A percentile compares a stretch with the other conserved stretches of the same genome.
Evolutionary conservation across 2,797 vertebrate species (phyloP).

Genomic region (Threskiornis aethiopicus): DNA sequence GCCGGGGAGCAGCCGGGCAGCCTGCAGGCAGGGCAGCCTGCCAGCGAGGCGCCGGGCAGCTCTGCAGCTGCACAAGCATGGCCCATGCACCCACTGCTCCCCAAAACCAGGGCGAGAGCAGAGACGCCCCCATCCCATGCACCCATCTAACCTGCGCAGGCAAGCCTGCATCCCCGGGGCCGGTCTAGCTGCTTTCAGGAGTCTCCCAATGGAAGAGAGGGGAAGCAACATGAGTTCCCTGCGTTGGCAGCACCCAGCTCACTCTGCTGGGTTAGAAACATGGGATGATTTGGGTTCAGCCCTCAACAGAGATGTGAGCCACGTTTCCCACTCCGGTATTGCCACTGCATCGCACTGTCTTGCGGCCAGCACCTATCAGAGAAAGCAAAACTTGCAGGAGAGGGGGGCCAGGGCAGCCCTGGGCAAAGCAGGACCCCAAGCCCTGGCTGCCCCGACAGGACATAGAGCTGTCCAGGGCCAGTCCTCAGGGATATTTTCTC

Average conservation of each 20-base stretch:
- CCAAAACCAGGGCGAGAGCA: background rate
- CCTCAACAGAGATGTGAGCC: rapidly evolving
- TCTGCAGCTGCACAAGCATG: background rate
- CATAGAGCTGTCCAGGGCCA: background rate
- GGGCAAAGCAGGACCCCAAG: background rate
- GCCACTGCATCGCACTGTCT: rapidly evolving
- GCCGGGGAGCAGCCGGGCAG: background rate
- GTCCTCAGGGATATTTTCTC: background rate
- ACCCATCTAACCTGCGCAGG: background rate
- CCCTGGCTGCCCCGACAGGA: background rate
- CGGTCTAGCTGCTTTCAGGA: background rate
- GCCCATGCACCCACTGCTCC: background rate
- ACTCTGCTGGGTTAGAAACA: background rate
- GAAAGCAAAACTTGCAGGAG: background rate
- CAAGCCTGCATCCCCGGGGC: background rate
- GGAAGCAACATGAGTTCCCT: background rate
- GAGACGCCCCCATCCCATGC: background rate
- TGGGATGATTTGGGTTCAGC: background rate
- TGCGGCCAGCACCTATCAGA: background rate
- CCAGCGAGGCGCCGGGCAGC: background rate
- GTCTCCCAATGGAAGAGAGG: background rate
- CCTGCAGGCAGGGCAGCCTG: background rate
- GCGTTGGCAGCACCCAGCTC: background rate
- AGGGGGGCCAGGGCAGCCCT: background rate
- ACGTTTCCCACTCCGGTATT: rapidly evolving